Percentiles rank a stretch among this genome's conserved stretches.
These are phyloP conservation scores for Indri indri DNA, from an alignment of 2,113 vertebrate species.

Conservation along the genomic window DNA sequence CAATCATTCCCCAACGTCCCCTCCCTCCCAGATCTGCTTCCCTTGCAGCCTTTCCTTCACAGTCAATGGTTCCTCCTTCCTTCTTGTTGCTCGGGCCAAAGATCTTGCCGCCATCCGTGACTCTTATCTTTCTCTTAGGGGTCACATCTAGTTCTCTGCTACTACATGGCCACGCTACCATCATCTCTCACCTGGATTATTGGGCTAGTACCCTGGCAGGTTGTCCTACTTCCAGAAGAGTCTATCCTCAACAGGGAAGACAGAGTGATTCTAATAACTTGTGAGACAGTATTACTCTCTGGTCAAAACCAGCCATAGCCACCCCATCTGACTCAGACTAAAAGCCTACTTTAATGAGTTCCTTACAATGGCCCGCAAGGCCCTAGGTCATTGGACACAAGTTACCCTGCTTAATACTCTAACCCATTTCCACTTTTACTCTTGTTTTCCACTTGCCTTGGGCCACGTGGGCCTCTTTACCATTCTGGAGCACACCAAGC, in stretches of 20 bases:
- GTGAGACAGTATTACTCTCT: not conserved
- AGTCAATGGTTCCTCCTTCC: too few species aligned
- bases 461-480: not conserved
- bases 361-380: not conserved
- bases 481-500: not conserved
- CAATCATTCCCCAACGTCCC: accelerated
- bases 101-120: not conserved
- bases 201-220: not conserved
- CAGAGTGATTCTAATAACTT: not conserved
- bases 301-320: not conserved
- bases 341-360: not conserved
- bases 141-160: too few species aligned
- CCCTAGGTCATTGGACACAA: not conserved
- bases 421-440: not conserved
- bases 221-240: not conserved
- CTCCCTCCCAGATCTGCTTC: not conserved
- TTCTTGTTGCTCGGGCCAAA: not conserved
- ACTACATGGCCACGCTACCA: not conserved
- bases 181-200: not conserved
- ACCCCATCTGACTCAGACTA: not conserved
- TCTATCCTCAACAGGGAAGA: not conserved
- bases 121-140: not conserved
- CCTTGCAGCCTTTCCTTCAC: not conserved
- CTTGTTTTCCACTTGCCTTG: not conserved
- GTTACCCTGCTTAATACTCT: not conserved